Conservation (phyloP, 2,888 invertebrate species). For the Galerucella calmariensis region DNA sequence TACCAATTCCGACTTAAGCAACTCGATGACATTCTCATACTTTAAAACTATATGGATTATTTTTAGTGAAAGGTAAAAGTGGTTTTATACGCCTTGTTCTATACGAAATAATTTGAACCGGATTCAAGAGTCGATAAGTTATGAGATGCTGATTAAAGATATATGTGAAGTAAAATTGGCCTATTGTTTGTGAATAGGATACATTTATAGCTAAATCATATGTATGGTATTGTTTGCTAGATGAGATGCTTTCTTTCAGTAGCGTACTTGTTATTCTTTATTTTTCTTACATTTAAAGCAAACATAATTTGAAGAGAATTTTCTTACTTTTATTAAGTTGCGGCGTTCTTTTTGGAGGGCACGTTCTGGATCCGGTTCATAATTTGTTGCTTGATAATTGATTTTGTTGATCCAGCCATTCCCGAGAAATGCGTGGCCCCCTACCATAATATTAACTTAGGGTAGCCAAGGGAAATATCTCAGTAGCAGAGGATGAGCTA, state of each 20-base stretch:
- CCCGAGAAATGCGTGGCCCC: no score
- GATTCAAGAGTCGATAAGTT: constrained; percentile 11
- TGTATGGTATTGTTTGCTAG: not conserved
- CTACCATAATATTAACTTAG: no score
- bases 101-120: constrained; percentile 21
- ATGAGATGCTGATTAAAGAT: constrained; percentile 22
- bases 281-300: no score
- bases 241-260: not conserved
- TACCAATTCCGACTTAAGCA: not conserved
- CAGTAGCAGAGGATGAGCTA: no score
- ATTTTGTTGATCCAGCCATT: no score
- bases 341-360: no score
- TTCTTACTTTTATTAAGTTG: no score
- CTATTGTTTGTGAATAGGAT: constrained; percentile 34
- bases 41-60: constrained; percentile 19
- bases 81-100: constrained; percentile 8
- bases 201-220: constrained; percentile 14
- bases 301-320: no score
- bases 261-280: not conserved
- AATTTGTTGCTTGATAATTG: no score
- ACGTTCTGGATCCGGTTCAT: no score
- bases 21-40: constrained; percentile 16
- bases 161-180: constrained; percentile 10
- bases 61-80: constrained; percentile 31
- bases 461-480: no score